Evolutionary conservation across 2,113 vertebrate genomes (phyloP), one percentile per base, ranked within the genome.

Genomic region (Otis tarda): DNA sequence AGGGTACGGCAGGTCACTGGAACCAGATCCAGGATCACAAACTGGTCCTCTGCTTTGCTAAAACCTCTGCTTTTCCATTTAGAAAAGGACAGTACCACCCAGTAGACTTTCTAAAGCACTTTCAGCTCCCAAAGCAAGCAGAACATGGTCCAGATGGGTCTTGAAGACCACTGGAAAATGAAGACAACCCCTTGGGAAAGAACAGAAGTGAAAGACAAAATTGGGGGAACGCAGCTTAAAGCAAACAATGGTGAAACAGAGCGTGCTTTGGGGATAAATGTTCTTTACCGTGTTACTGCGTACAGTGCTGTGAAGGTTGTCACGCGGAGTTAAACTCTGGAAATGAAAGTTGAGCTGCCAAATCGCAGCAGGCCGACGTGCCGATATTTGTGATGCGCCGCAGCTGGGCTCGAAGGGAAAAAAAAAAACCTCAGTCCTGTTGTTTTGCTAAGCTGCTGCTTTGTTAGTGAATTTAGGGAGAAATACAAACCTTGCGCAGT

Each of bases 321-420:
- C 41, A 43, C 15, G 41, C 14, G 64, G 52, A 14, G 41, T 27
- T 27, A 5, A 70, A 11, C 43, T 39, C 43, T 71, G 74, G n/a
- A 19, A 71, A 14, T 8, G 17, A 37, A 24, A 39, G 55, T 19
- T 2, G 52, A 68, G 41, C 30, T 0, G 0, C 14, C 7, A 12
- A 11, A 3, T 37, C 0, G 0, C 37, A 0, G 6, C 7, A 47
- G 52, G 47, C 6, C 1, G 39, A 30, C 0, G 0, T 64, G 75
- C 25, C 2, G 8, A 0, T 28, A 1, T 9, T 37, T 10, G 23
- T 30, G 53, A 39, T 60, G 3, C 0, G 1, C 63, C 63, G 43
- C 47, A 31, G 49, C 4, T 41, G 68, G 25, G 27, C 86, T 52
- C 1, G 0, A 37, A 69, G 55, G 41, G 24, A 10, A 30, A 33